phyloP scores from a whole-genome alignment of 1,140 invertebrate species.

The Microplitis mediator region DNA sequence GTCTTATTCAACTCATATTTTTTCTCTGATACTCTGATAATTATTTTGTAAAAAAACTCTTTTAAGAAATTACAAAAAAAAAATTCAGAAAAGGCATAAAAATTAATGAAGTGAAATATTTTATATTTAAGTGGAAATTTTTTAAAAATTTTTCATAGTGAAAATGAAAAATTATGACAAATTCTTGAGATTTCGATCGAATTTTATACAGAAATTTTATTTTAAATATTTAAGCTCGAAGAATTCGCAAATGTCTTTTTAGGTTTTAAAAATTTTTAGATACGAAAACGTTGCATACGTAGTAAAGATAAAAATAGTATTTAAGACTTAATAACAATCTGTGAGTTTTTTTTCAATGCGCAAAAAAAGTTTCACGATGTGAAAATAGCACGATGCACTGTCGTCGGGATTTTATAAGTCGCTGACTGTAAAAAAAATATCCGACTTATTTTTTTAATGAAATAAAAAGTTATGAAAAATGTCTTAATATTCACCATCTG shows the following conservation, averaged over 20 bases:
- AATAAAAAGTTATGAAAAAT: neutral
- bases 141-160: too few relatives aligned
- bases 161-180: too few relatives aligned
- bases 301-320: slow-evolving; percentile 9
- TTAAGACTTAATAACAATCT: slow-evolving; percentile 9
- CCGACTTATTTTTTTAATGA: neutral
- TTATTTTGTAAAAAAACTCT: neutral
- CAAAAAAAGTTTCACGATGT: slow-evolving; percentile 9
- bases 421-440: slow-evolving; percentile 3
- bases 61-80: neutral
- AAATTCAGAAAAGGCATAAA: neutral
- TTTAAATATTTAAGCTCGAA: too few relatives aligned
- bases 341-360: slow-evolving; percentile 4
- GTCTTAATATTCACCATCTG: neutral
- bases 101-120: too few relatives aligned
- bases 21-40: neutral
- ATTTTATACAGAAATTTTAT: neutral
- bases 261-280: too few relatives aligned
- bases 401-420: slow-evolving; percentile 8
- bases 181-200: neutral
- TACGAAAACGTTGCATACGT: slow-evolving; percentile 3
- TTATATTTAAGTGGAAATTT: too few relatives aligned
- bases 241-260: too few relatives aligned
- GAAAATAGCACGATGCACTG: slow-evolving; percentile 6
- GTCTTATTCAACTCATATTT: neutral